Conservation (phyloP, 2,888 invertebrate species). For the Emmelina monodactyla region DNA sequence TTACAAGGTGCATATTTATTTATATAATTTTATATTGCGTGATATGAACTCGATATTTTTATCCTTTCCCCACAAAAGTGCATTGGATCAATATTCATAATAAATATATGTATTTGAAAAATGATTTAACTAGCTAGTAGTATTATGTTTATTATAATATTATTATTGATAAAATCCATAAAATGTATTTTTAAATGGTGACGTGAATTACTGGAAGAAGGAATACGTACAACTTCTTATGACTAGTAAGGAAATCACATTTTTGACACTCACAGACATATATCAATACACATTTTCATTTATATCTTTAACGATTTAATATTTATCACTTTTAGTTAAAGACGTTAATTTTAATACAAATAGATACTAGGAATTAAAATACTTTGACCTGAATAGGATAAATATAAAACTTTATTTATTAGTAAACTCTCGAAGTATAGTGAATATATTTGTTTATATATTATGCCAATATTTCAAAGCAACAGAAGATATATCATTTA, state of each 20-base stretch:
- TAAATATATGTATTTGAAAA: conserved; percentile 36
- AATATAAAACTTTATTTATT: too few species aligned
- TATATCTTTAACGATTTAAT: neutral
- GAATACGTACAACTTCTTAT: conserved; percentile 58
- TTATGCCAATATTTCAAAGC: too few species aligned
- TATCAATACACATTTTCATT: conserved; percentile 1
- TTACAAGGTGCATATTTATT: conserved; percentile 29
- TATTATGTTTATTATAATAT: too few species aligned
- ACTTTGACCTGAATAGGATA: too few species aligned
- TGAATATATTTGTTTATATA: too few species aligned
- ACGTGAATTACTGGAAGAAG: conserved; percentile 59
- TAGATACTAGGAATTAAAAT: too few species aligned
- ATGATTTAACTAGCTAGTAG: conserved; percentile 13
- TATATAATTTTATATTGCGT: conserved; percentile 32
- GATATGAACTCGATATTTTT: conserved; percentile 42
- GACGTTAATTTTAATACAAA: too few species aligned
- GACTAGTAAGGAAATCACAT: conserved; percentile 51
- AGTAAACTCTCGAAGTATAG: too few species aligned
- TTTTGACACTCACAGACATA: conserved; percentile 39
- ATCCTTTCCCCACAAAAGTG: conserved; percentile 29
- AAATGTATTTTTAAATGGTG: conserved; percentile 39
- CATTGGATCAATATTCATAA: conserved; percentile 27
- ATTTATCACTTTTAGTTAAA: too few species aligned
- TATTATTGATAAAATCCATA: too few species aligned
- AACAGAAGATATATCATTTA: too few species aligned